Evolutionary conservation across 2,888 invertebrate genomes (phyloP).

Genomic region (Meteorus colon): DNA sequence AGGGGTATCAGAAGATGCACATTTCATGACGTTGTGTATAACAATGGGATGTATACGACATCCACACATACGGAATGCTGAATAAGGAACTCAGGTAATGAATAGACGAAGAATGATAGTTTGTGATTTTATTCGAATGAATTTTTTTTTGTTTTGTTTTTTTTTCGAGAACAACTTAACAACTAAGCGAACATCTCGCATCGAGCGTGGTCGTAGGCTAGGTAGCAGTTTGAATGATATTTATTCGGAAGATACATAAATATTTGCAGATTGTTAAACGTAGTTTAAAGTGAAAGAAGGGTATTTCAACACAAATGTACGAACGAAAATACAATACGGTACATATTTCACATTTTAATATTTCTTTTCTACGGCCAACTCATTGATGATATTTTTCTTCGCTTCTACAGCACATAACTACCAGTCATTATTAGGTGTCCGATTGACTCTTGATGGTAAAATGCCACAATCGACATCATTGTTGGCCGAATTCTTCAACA

Average conservation of each 20-base stretch:
- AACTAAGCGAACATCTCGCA: constrained; percentile 51
- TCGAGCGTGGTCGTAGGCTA: constrained; percentile 57
- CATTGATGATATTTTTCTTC: constrained; percentile 39
- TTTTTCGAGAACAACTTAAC: constrained; percentile 59
- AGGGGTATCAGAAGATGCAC: too few relatives aligned
- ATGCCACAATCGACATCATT: constrained; percentile 49
- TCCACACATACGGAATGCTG: too few relatives aligned
- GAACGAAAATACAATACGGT: constrained; percentile 68
- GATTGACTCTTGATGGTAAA: constrained; percentile 60
- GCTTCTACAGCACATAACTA: constrained; percentile 27
- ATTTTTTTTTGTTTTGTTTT: constrained; percentile 54
- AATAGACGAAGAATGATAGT: background rate
- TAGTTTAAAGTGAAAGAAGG: constrained; percentile 58
- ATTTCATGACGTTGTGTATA: too few relatives aligned
- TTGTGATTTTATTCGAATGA: constrained; percentile 43
- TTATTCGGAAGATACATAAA: constrained; percentile 70
- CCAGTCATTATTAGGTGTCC: constrained; percentile 58
- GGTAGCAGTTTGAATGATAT: constrained; percentile 62
- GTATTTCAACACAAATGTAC: constrained; percentile 67
- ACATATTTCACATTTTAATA: constrained; percentile 52
- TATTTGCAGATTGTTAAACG: constrained; percentile 60
- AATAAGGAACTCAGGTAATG: background rate
- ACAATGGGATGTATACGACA: too few relatives aligned
- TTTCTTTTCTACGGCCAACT: background rate
- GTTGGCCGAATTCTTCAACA: background rate